Evolutionary conservation across 2,113 vertebrate species (phyloP), one percentile per base, ranked within the genome.

Genomic region (Monopterus albus): DNA sequence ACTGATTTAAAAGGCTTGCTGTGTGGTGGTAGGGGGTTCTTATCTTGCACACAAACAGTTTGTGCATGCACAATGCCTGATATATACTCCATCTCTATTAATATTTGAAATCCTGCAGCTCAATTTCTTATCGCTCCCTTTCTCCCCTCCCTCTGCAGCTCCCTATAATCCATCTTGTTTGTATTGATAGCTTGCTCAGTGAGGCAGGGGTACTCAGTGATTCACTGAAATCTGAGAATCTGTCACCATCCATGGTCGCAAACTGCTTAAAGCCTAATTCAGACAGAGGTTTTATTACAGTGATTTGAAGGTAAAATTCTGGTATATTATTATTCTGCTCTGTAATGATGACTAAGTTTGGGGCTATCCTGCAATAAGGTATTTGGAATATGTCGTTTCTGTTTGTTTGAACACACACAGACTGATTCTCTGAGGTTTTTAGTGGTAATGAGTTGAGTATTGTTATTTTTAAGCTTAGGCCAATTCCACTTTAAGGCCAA

Each of bases 91-190:
- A 78, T 78, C 60, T 46, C 57, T 67, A 81, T 87, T 82, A 83
- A 87, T 87, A 87, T 88, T 88, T 87, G 43, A 87, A 84, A 84
- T 63, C 68, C 72, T 72, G 63, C 63, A 72, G 73, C 71, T 60
- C 57, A 47, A 68, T 81, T 78, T 79, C 86, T 76, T 57, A 64
- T 69, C 23, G 10, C 68, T 66, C 38, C 8, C 42, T 18, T 45
- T 64, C 60, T 64, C 35, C 49, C 58, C 67, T 29, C 33, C 43
- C 35, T 47, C 57, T 28, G 49, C 67, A 21, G 72, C 52, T 64
- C 38, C 39, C 42, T 57, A 47, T 42, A 10, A 71, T 78, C 66
- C 66, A 58, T 74, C 78, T 78, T 42, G 52, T 60, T 71, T 28
- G 66, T 56, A 63, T 55, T 35, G 51, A 79, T 65, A 50, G 62